Evolutionary conservation across 1,140 invertebrate genomes (phyloP).

Genomic region (Saxidomus purpurata): DNA sequence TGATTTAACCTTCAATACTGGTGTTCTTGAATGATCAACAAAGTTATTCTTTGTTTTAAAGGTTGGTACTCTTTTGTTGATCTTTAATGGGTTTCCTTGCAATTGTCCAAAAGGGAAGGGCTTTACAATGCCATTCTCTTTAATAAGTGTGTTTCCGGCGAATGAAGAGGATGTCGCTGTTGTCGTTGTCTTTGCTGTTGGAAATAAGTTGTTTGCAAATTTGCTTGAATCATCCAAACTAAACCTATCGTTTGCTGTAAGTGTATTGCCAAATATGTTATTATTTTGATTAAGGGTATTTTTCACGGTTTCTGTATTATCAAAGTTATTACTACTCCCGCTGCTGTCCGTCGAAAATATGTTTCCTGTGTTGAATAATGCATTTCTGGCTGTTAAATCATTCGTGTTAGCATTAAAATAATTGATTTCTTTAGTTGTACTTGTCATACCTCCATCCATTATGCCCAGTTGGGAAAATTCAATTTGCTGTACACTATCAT

Average conservation of each 20-base stretch:
- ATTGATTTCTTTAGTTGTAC: background rate
- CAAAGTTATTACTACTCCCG: background rate
- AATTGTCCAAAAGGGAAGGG: background rate
- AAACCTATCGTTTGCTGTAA: background rate
- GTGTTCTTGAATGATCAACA: constrained; percentile 19
- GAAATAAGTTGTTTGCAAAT: background rate
- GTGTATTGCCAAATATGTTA: background rate
- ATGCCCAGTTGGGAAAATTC: constrained; percentile 19
- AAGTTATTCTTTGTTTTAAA: background rate
- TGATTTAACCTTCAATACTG: background rate
- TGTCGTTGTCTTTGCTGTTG: background rate
- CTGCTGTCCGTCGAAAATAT: too few species aligned
- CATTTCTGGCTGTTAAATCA: background rate
- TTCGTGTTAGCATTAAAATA: background rate
- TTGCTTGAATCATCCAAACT: background rate
- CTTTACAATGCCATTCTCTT: background rate
- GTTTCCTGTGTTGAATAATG: background rate
- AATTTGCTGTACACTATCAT: background rate
- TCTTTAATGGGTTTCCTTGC: background rate
- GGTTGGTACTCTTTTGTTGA: background rate
- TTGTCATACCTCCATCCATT: background rate
- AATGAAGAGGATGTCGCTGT: background rate
- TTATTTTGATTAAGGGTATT: background rate
- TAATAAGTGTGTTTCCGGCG: background rate
- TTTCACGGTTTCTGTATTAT: background rate